A percentile compares a stretch with the other conserved stretches of the same genome.
Conservation (phyloP, 1,140 invertebrate species). For the Platyscapa corneri region DNA sequence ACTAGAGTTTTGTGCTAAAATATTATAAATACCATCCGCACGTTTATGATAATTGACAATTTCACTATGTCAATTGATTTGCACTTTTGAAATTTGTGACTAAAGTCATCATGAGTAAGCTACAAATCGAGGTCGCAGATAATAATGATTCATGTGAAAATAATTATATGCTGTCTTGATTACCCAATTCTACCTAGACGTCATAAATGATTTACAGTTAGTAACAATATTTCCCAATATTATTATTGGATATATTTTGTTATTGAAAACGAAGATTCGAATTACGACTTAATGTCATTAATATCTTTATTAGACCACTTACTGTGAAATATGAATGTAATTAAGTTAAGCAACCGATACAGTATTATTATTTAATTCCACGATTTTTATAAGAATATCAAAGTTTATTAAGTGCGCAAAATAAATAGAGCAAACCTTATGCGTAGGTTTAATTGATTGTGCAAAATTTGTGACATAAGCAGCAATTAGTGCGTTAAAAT, state of each 20-base stretch:
- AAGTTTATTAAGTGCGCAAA: not conserved
- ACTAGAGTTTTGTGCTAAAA: not conserved
- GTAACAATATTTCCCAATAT: not conserved
- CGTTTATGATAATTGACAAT: conserved; percentile 18
- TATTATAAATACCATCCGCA: not conserved
- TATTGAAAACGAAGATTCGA: not conserved
- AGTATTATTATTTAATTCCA: not conserved
- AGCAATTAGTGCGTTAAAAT: too few species aligned
- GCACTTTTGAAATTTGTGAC: conserved; percentile 17
- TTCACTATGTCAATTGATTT: not conserved
- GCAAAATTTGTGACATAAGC: too few species aligned
- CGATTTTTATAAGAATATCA: not conserved
- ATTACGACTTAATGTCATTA: not conserved
- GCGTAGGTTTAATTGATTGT: not conserved
- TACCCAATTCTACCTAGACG: conserved; percentile 20
- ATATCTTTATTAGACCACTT: not conserved
- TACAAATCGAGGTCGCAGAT: conserved; percentile 26
- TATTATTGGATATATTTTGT: not conserved
- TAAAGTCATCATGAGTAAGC: conserved; percentile 24
- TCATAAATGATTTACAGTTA: conserved; percentile 20
- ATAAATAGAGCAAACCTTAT: not conserved
- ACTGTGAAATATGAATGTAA: not conserved
- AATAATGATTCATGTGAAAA: conserved; percentile 35
- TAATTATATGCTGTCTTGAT: conserved; percentile 7
- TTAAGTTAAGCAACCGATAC: not conserved